Evolutionary conservation across 1,140 invertebrate species (phyloP), one percentile per base, ranked within the genome.

Genomic region (Heliconius congener): DNA sequence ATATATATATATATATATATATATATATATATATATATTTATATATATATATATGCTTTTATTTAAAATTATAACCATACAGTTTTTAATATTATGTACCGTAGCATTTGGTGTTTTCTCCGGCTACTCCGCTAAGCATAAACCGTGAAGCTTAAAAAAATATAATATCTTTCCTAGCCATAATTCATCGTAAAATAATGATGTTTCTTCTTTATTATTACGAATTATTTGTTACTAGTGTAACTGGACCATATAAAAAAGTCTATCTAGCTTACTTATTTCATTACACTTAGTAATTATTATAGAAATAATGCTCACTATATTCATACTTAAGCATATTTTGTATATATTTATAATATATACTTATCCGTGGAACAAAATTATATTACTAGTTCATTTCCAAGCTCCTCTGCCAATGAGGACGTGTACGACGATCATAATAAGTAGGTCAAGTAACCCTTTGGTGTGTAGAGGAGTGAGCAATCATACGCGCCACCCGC

Each of bases 381-480:
- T 76, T 71, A 76, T 39, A 75, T 74, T 80, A 76, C 74, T 60
- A 73, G 70, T 88, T 88, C 83, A 90, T 90, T 88, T 89, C 83
- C 83, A 76, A 84, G 84, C 85, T 86, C 86, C 86, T 66, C 86
- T 84, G 83, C 79, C 83, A 86, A 87, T 85, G 86, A 87, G 85
- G 79, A 87, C 86, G 85, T 87, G 82, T 87, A 86, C 84, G 87
- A 84, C 88, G 85, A 86, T 85, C 82, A 85, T 88, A 87, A 89
- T 91, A 93, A 94, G 87, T 93, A 84, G 93, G 92, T 93, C 92
- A 92, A 93, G 92, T 91, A 89, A 93, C 89, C 92, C 91, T 93
- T 92, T 90, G 84, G 85, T 85, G 84, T 90, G 87, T 89, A 86
- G 87, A 89, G 88, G 85, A 91, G 89, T 90, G 87, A 93, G 90